phyloP scores from a whole-genome alignment of 2,797 vertebrate species.

The Pseudochirops corinnae region DNA sequence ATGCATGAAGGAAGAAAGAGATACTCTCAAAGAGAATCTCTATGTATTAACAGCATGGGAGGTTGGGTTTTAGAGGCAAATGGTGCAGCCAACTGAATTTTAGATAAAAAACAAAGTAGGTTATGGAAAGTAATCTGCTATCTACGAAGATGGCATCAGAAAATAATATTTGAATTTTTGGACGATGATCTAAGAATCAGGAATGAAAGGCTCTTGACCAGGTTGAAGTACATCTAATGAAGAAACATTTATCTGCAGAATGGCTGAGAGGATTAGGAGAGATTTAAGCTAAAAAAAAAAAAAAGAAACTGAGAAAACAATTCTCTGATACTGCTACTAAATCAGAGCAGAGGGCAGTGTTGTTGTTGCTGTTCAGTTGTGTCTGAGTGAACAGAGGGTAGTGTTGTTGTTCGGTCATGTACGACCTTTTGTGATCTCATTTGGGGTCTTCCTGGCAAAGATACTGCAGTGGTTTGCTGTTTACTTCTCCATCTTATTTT shows the following conservation, averaged over 20 bases:
- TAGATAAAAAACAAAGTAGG: background rate
- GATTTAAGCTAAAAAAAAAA: background rate
- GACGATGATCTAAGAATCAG: background rate
- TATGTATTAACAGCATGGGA: background rate
- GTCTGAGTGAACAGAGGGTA: background rate
- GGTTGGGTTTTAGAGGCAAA: background rate
- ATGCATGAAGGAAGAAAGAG: background rate
- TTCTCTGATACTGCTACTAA: background rate
- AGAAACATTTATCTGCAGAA: background rate
- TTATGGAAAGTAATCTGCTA: background rate
- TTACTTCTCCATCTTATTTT: background rate
- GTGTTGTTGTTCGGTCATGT: background rate
- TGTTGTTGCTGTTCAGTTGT: background rate
- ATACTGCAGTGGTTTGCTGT: background rate
- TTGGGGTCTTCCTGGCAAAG: background rate
- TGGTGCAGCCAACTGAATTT: background rate
- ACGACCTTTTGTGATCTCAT: background rate
- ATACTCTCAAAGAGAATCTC: background rate
- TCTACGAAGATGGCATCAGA: background rate
- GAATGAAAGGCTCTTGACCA: background rate
- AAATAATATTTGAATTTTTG: background rate
- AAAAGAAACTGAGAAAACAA: background rate
- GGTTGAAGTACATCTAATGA: background rate
- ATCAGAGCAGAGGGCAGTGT: background rate
- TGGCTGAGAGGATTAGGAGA: background rate